These are phyloP conservation scores for Zaprionus inermis DNA, from an alignment of 1,140 invertebrate species.

Conservation along the genomic window DNA sequence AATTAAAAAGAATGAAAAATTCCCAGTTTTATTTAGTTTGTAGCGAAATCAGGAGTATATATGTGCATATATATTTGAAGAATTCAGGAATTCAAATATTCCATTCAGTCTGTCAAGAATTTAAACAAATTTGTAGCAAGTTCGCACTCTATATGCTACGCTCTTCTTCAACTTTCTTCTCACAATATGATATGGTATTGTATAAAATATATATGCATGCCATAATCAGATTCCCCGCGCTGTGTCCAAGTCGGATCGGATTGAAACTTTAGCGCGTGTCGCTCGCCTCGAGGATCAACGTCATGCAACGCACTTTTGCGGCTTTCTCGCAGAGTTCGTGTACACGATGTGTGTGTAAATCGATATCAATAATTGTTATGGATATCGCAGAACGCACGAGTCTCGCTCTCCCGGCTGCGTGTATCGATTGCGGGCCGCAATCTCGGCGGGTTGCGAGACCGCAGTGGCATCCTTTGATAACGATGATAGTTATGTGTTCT, in stretches of 20 bases:
- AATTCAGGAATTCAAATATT: too few relatives aligned
- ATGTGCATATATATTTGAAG: too few relatives aligned
- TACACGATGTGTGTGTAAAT: constrained; percentile 43
- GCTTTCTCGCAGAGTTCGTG: constrained; percentile 29
- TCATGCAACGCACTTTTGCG: constrained; percentile 50
- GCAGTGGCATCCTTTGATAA: constrained; percentile 1
- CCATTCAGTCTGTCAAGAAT: too few relatives aligned
- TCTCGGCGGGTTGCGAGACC: background rate
- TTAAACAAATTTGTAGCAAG: too few relatives aligned
- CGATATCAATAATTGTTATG: constrained; percentile 77
- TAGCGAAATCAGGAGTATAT: too few relatives aligned
- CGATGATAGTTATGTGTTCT: background rate
- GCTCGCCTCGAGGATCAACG: constrained; percentile 5
- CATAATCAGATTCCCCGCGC: background rate
- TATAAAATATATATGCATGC: background rate
- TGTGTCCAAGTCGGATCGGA: too few relatives aligned
- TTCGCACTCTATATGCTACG: too few relatives aligned
- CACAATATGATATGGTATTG: background rate
- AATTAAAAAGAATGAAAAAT: too few relatives aligned
- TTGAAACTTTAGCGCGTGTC: constrained; percentile 39
- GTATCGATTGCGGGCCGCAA: background rate
- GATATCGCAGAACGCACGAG: constrained; percentile 78
- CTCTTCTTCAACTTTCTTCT: background rate
- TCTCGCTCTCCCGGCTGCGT: too few relatives aligned
- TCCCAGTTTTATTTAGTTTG: too few relatives aligned